Percentiles rank a stretch among this genome's conserved stretches.
These are phyloP conservation scores for Dendronephthya gigantea DNA, from an alignment of 64 coral and sea anemone genomes.

Conservation along the genomic window DNA sequence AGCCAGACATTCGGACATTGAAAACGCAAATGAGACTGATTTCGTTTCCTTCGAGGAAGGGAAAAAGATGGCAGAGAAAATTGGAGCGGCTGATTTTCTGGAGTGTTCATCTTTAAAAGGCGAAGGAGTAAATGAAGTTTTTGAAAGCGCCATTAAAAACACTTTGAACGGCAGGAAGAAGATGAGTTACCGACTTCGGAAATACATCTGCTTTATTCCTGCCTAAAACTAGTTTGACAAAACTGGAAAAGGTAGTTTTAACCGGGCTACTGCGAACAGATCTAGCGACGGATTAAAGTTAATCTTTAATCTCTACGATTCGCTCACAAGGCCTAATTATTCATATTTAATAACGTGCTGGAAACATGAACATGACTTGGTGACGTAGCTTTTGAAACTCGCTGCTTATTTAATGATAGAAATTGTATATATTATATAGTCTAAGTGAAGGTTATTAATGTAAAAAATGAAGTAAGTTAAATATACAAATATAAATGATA, in stretches of 20 bases:
- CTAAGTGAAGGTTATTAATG: too few relatives aligned
- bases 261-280: neutral
- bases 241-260: neutral
- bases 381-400: too few relatives aligned
- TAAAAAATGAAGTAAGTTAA: too few relatives aligned
- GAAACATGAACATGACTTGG: too few relatives aligned
- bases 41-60: slow-evolving; percentile 72
- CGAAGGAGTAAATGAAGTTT: slow-evolving; percentile 74
- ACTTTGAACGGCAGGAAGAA: slow-evolving; percentile 40
- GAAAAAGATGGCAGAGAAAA: slow-evolving; percentile 48
- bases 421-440: too few relatives aligned
- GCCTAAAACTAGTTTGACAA: neutral
- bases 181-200: neutral
- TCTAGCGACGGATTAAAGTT: too few relatives aligned
- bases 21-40: slow-evolving; percentile 66
- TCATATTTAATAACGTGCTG: too few relatives aligned
- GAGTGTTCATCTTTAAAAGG: slow-evolving; percentile 91
- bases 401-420: too few relatives aligned
- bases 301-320: too few relatives aligned
- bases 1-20: slow-evolving; percentile 35
- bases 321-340: too few relatives aligned
- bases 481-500: too few relatives aligned
- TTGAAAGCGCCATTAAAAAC: slow-evolving; percentile 56
- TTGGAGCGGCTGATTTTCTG: slow-evolving; percentile 50
- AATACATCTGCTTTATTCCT: neutral